Evolutionary conservation across 2,113 vertebrate species (phyloP).

Genomic region (Martes martes): DNA sequence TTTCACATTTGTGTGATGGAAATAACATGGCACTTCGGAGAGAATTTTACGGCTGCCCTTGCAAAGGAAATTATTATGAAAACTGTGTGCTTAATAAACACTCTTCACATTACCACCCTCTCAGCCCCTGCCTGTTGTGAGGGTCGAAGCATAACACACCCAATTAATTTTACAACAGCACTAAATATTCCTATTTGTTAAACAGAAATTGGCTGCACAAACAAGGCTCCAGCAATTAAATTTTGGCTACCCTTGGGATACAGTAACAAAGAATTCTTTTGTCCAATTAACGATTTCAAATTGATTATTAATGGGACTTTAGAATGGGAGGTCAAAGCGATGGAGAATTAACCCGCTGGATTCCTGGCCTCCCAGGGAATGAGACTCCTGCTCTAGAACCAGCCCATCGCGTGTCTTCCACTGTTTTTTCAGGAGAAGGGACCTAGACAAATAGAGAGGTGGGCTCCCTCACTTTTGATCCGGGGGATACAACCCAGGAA

Average conservation of each 20-base stretch:
- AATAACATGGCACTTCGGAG: not conserved
- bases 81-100: not conserved
- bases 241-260: conserved; percentile 44
- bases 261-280: conserved; percentile 53
- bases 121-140: not conserved
- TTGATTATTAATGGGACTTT: conserved; percentile 50
- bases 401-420: rapidly evolving
- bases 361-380: not conserved
- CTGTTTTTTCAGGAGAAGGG: not conserved
- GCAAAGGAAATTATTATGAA: not conserved
- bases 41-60: not conserved
- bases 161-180: conserved; percentile 61
- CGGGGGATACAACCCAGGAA: rapidly evolving
- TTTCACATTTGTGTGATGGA: not conserved
- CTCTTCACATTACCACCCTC: not conserved
- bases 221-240: conserved; percentile 62
- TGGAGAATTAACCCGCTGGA: not conserved
- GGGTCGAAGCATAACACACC: conserved; percentile 53
- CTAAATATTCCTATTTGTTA: conserved; percentile 64
- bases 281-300: conserved; percentile 65
- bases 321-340: not conserved
- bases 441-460: not conserved
- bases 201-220: conserved; percentile 57
- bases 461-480: rapidly evolving
- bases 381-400: rapidly evolving